These are phyloP conservation scores for Grapholita molesta DNA, from an alignment of 1,140 invertebrate species.

Conservation along the genomic window DNA sequence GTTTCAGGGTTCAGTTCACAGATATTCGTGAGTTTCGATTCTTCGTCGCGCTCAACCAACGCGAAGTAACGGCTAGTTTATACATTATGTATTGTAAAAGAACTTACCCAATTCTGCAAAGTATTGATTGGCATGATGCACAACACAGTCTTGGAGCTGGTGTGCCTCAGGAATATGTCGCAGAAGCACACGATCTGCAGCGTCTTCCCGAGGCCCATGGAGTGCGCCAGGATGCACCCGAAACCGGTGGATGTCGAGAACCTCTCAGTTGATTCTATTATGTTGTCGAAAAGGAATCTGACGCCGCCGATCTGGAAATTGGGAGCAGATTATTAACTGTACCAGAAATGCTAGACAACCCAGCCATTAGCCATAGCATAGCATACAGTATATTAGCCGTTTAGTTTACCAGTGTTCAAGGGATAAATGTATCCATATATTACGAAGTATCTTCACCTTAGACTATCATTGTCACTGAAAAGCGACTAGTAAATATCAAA, in stretches of 20 bases:
- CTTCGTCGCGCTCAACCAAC: too few relatives aligned
- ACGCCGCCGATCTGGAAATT: conserved; percentile 93
- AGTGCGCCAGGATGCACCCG: conserved; percentile 98
- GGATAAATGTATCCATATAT: too few relatives aligned
- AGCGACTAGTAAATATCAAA: too few relatives aligned
- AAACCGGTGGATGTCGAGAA: conserved; percentile 95
- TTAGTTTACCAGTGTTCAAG: too few relatives aligned
- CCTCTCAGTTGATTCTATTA: conserved; percentile 93
- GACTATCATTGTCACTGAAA: too few relatives aligned
- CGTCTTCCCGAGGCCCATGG: conserved; percentile 99
- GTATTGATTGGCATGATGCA: conserved; percentile 99
- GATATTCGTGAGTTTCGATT: too few relatives aligned
- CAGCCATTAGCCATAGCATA: too few relatives aligned
- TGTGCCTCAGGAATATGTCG: conserved; percentile 96
- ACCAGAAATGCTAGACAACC: too few relatives aligned
- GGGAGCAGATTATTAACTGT: background rate
- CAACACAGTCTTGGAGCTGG: conserved; percentile 92
- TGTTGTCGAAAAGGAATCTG: conserved; percentile 97
- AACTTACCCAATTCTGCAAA: conserved; percentile 94
- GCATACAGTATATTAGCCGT: conserved; percentile 24
- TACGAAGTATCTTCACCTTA: too few relatives aligned
- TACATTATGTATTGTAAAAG: background rate
- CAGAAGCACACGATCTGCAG: conserved; percentile 97
- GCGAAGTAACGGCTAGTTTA: too few relatives aligned
- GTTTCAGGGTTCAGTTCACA: too few relatives aligned